These are phyloP conservation scores for Globodera ellingtonae DNA, from an alignment of 1,140 invertebrate species.

Conservation along the genomic window DNA sequence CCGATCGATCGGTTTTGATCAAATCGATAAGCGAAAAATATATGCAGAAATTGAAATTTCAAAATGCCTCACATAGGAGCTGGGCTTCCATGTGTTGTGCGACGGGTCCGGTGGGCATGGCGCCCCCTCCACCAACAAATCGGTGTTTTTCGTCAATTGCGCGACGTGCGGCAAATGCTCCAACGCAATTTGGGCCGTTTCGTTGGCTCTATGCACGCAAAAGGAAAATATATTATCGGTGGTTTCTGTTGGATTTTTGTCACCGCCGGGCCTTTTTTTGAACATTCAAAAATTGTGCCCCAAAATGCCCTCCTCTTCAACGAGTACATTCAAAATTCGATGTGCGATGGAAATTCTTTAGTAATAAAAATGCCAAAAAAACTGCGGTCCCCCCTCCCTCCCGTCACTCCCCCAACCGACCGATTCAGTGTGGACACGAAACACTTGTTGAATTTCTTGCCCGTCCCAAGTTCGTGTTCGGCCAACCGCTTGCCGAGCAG, in stretches of 20 bases:
- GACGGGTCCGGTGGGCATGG: slow-evolving; percentile 75
- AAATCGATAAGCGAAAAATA: no score
- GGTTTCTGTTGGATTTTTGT: no score
- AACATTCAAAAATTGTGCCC: no score
- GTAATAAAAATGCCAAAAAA: no score
- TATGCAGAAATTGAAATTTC: neutral
- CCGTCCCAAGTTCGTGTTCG: slow-evolving; percentile 4
- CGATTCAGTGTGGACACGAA: slow-evolving; percentile 80
- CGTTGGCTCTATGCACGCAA: slow-evolving; percentile 91
- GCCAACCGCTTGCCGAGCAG: slow-evolving; percentile 58
- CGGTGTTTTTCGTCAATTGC: slow-evolving; percentile 33
- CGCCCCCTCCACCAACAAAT: slow-evolving; percentile 84
- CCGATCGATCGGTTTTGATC: no score
- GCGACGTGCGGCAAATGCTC: slow-evolving; percentile 66
- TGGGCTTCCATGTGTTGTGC: slow-evolving; percentile 81
- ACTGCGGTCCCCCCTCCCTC: no score
- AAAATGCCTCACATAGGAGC: slow-evolving; percentile 72
- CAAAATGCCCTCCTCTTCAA: no score
- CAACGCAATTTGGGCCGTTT: slow-evolving; percentile 83
- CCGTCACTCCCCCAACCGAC: neutral
- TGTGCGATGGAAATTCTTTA: no score
- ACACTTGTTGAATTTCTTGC: slow-evolving; percentile 51
- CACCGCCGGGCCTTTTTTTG: no score
- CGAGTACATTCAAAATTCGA: neutral
- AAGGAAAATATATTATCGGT: slow-evolving; percentile 76